phyloP scores from a whole-genome alignment of 2,113 vertebrate species.

The Podocnemis expansa region DNA sequence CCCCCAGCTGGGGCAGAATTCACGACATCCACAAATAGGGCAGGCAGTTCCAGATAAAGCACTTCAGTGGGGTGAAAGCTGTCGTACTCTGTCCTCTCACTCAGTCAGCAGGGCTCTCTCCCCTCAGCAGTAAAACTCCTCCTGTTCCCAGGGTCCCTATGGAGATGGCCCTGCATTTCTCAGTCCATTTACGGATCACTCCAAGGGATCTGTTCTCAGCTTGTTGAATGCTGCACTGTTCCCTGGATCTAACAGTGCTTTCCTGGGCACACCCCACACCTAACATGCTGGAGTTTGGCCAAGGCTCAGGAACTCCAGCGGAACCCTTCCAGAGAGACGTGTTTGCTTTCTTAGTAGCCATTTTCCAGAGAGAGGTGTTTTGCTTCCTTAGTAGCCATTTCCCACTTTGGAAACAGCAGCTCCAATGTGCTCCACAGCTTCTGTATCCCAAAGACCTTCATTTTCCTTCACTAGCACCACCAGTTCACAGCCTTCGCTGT shows the following conservation, averaged over 20 bases:
- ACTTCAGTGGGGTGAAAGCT: not conserved
- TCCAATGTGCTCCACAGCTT: no score
- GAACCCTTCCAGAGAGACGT: not conserved
- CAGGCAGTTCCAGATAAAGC: rapidly evolving
- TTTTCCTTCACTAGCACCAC: not conserved
- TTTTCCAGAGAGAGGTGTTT: not conserved
- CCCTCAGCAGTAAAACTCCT: not conserved
- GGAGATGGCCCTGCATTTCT: no score
- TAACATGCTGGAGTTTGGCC: not conserved
- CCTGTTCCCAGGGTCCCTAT: not conserved
- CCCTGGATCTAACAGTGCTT: rapidly evolving
- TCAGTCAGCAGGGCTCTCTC: not conserved
- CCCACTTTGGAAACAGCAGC: no score
- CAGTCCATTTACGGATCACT: not conserved
- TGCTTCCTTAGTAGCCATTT: rapidly evolving
- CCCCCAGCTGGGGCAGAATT: rapidly evolving
- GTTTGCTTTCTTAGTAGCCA: not conserved
- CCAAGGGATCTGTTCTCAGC: rapidly evolving
- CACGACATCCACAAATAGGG: not conserved
- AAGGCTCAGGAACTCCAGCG: not conserved
- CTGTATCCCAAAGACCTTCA: rapidly evolving
- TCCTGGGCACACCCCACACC: not conserved
- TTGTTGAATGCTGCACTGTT: rapidly evolving
- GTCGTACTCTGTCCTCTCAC: not conserved
- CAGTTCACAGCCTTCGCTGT: no score